Conservation (phyloP, 2,888 invertebrate species). For the Drosophila austrosaltans region DNA sequence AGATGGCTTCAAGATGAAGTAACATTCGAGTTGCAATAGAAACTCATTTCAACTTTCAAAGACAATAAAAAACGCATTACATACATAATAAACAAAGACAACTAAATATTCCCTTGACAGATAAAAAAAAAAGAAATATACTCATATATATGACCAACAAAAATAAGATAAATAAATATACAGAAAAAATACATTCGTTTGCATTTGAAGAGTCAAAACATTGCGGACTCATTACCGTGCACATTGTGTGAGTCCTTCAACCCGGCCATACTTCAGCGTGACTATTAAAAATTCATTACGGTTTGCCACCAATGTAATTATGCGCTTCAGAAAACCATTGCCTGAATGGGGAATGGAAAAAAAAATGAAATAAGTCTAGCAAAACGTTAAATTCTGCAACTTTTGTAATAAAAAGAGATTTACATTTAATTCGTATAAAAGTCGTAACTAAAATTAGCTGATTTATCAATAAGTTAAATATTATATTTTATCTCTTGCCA, state of each 20-base stretch:
- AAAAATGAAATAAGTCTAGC: background rate
- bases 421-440: conserved; percentile 34
- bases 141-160: conserved; percentile 41
- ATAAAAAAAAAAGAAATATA: conserved; percentile 21
- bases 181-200: conserved; percentile 21
- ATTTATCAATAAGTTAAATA: conserved; percentile 14
- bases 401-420: conserved; percentile 36
- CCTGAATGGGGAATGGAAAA: conserved; percentile 2
- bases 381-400: conserved; percentile 29
- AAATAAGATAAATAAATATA: conserved; percentile 2
- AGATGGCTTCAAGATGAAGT: too few species aligned
- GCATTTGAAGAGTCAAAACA: conserved; percentile 51
- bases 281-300: conserved; percentile 74
- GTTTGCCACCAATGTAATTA: conserved; percentile 54
- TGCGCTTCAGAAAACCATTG: conserved; percentile 32
- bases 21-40: background rate
- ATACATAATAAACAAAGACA: background rate
- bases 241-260: conserved; percentile 40
- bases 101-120: background rate
- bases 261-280: conserved; percentile 19
- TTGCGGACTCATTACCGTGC: conserved; percentile 51
- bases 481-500: background rate
- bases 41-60: background rate
- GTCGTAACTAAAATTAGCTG: conserved; percentile 14
- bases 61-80: conserved; percentile 1